Evolutionary conservation across 1,140 invertebrate genomes (phyloP).

Genomic region (Pogonomyrmex californicus): DNA sequence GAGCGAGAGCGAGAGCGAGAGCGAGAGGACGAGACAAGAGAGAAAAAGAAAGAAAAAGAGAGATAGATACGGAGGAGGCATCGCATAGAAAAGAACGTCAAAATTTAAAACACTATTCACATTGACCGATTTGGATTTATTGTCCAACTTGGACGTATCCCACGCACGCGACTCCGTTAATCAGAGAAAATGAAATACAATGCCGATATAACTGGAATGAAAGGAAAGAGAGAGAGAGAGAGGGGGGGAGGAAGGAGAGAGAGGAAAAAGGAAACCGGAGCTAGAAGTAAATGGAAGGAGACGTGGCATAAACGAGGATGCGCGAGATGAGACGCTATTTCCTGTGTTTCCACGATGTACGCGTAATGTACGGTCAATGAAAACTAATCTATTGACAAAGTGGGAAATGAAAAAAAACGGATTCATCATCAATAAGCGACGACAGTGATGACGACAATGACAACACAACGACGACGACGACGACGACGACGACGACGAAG

Average conservation of each 20-base stretch:
- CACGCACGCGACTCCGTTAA: neutral
- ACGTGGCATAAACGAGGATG: constrained; percentile 76
- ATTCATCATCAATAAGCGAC: constrained; percentile 68
- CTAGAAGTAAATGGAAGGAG: constrained; percentile 55
- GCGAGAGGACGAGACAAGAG: neutral
- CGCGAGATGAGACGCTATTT: constrained; percentile 66
- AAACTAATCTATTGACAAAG: constrained; percentile 13
- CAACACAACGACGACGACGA: too few relatives aligned
- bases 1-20: neutral
- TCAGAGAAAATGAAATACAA: constrained; percentile 9
- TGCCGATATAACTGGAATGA: constrained; percentile 7
- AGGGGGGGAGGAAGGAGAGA: neutral
- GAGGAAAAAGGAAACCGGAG: constrained; percentile 27
- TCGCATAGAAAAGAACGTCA: constrained; percentile 9
- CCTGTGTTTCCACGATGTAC: too few relatives aligned
- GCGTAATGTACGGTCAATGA: constrained; percentile 52
- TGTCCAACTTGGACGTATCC: constrained; percentile 7
- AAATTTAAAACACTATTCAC: constrained; percentile 33
- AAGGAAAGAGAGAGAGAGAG: neutral
- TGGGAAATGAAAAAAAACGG: constrained; percentile 74
- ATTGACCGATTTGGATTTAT: neutral
- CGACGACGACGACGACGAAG: too few relatives aligned
- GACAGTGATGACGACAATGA: too few relatives aligned
- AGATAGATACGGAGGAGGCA: too few relatives aligned
- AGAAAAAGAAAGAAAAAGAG: too few relatives aligned